Evolutionary conservation across 2,888 invertebrate species (phyloP), one percentile per base, ranked within the genome.

Genomic region (Erebia ligea): DNA sequence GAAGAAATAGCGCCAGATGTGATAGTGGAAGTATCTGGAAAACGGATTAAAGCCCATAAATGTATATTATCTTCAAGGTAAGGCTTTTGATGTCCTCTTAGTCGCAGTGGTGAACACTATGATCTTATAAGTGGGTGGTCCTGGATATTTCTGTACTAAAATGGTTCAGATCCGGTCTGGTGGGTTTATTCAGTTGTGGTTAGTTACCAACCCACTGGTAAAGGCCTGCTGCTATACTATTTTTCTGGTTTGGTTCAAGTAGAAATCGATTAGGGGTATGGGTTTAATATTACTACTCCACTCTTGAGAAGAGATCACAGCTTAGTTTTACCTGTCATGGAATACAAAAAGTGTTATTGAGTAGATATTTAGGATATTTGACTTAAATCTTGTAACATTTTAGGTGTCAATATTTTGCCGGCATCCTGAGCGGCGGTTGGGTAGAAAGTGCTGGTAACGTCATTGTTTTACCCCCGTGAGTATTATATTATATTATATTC

Each of bases 381-480:
- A 19, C 54, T 19, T 68, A 73, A 42, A 65, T 17, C 61, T 64
- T 61, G 56, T 84, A 25, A 34, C 67, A 10, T 84, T 83, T 63
- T 81, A 93, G 98, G 68, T 98, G 98, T 84, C 97, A 97, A 84
- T 98, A 98, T 87, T 99, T 99, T 88, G 98, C 98, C 10, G 98
- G 97, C 19, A 96, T 98, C 89, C 88, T 98, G 42, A 97, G 97
- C 77, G 98, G 98, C 1, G 96, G 97, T 71, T 97, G 97, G 95
- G 95, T 96, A 40, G 97, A 98, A 76, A 92, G 91, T 81, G 95
- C 96, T 70, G 96, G 96, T 57, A 97, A 98, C 84, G 95, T 97
- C 4, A 97, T 98, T 70, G 95, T 96, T n/a, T 89, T 98, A 70
- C 97, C 97, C 81, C 97, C 97, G 94, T 97, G 94, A 86, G 92